These are phyloP conservation scores for Cinara cedri DNA, from an alignment of 2,888 invertebrate genomes.

Conservation along the genomic window DNA sequence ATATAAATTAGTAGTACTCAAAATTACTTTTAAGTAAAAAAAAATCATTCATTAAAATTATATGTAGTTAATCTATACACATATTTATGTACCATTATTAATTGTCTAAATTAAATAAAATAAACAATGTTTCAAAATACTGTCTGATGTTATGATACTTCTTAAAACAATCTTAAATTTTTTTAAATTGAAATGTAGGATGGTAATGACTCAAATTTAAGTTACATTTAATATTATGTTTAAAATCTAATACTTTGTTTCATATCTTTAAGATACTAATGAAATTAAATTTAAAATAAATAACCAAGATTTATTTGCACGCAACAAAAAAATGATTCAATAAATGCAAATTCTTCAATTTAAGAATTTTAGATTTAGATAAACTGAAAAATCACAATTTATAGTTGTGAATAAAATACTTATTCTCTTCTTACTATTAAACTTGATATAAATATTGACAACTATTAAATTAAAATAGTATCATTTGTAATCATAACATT, in stretches of 20 bases:
- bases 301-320: not conserved
- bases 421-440: not conserved
- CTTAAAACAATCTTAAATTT: no score
- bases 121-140: constrained; percentile 1
- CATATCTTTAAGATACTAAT: not conserved
- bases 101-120: constrained; percentile 6
- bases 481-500: not conserved
- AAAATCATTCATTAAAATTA: not conserved
- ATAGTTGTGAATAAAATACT: not conserved
- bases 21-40: not conserved
- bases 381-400: no score
- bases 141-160: not conserved
- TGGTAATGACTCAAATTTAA: not conserved
- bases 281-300: constrained; percentile 12
- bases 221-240: not conserved
- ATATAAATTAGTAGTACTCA: not conserved
- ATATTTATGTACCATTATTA: constrained; percentile 20
- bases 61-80: constrained; percentile 29
- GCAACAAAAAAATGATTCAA: constrained; percentile 10
- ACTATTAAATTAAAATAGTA: not conserved
- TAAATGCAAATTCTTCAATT: constrained; percentile 7
- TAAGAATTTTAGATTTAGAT: not conserved
- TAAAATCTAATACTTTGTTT: not conserved
- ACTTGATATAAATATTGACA: not conserved
- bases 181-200: not conserved